These are phyloP conservation scores for Decapterus maruadsi DNA, from an alignment of 2,797 vertebrate species.

Conservation along the genomic window DNA sequence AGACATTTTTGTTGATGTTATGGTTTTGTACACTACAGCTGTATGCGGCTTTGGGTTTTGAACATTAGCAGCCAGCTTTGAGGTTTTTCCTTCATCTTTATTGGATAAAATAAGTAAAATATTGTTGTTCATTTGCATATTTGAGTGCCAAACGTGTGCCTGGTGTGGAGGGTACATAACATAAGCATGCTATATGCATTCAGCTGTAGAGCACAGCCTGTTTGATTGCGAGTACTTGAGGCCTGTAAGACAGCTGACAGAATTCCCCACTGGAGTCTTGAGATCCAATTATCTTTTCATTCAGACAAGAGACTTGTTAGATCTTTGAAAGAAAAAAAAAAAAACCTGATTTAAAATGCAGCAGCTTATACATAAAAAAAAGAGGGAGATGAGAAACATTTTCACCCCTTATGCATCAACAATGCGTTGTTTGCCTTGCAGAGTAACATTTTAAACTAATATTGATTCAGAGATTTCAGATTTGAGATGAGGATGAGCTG, in stretches of 20 bases:
- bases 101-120: background rate
- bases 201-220: slow-evolving; percentile 3
- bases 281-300: slow-evolving; percentile 34
- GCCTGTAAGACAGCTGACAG: slow-evolving; percentile 33
- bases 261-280: slow-evolving; percentile 9
- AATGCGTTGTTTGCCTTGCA: background rate
- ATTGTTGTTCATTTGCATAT: slow-evolving; percentile 18
- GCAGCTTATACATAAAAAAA: slow-evolving; percentile 5
- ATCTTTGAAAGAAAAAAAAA: slow-evolving; percentile 3
- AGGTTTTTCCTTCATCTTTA: slow-evolving; percentile 12
- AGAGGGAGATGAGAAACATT: background rate
- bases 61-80: slow-evolving; percentile 13
- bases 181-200: slow-evolving; percentile 4
- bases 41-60: slow-evolving; percentile 37
- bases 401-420: slow-evolving; percentile 1
- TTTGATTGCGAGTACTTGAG: slow-evolving; percentile 11
- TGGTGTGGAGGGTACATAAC: background rate
- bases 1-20: slow-evolving; percentile 52
- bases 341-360: slow-evolving; percentile 23
- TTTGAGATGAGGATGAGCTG: slow-evolving; percentile 3
- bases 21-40: slow-evolving; percentile 34
- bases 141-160: slow-evolving; percentile 10
- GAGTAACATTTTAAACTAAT: background rate
- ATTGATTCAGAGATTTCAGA: background rate
- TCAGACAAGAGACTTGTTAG: slow-evolving; percentile 8